Evolutionary conservation across 1,140 invertebrate species (phyloP), one percentile per base, ranked within the genome.

Genomic region (Caenorhabditis remanei): DNA sequence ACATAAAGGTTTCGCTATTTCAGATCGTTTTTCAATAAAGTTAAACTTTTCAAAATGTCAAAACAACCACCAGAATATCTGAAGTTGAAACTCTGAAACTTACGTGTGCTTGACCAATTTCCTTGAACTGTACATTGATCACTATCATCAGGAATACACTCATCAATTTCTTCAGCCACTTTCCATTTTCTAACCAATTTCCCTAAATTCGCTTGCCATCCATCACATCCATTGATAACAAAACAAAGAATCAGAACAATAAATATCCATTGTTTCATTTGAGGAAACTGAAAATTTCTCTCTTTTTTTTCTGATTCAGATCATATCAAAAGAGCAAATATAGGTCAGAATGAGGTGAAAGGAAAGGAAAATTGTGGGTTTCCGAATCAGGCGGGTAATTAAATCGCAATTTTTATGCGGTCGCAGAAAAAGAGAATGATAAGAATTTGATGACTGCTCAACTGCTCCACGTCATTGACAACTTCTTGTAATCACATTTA

Each of bases 341-440:
- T 19, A 71, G 19, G 41, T 43, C 41, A 43, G 16, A n/a, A 19
- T 40, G 8, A 24, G 19, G 14, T n/a, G 16, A 9, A 46, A 46
- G 6, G 1, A 9, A 43, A 32, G 40, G 40, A 14, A 32, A 41
- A 21, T 16, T 8, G 24, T 46, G 40, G 16, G 19, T 71, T 71
- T 71, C 9, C 24, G 65, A 71, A 71, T 71, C 65, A 71, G 65
- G 65, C 65, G 65, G 65, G 65, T 71, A 71, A 71, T 71, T 71
- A 46, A 71, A 71, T 32, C 19, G 32, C 61, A 40, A 43, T 71
- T 71, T 71, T 71, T 71, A 71, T 71, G 65, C 65, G 16, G 65
- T 46, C 65, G 61, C 19, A 63, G 61, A 63, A 58, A n/a, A 58
- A n/a, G 11, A 43, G 24, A 71, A 71, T 71, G 65, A 71, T 71